Evolutionary conservation across 2,888 invertebrate species (phyloP).

Genomic region (Cynaeus angustus): DNA sequence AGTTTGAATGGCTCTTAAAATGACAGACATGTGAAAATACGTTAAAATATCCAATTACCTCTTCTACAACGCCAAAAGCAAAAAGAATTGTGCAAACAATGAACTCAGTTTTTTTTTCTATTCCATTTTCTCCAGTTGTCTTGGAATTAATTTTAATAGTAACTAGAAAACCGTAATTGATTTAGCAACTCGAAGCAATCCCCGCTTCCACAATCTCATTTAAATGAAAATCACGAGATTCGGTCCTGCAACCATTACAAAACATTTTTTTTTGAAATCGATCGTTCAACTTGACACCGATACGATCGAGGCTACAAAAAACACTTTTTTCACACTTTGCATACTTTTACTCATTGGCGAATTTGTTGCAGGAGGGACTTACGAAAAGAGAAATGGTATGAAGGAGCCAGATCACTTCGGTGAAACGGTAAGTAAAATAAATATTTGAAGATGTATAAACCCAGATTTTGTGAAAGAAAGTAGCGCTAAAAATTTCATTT

Average conservation of each 20-base stretch:
- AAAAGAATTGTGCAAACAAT: no score
- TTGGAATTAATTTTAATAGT: not conserved
- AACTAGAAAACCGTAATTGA: constrained; percentile 27
- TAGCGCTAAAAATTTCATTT: constrained; percentile 11
- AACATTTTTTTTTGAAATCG: constrained; percentile 13
- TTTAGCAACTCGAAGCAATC: not conserved
- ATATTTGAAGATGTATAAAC: constrained; percentile 40
- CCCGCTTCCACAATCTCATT: no score
- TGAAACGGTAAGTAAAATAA: constrained; percentile 80
- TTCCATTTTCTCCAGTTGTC: no score
- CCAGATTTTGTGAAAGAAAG: not conserved
- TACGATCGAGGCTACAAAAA: constrained; percentile 9
- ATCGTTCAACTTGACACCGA: constrained; percentile 18
- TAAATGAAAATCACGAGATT: constrained; percentile 6
- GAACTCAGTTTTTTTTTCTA: no score
- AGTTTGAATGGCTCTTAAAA: no score
- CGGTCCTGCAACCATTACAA: no score
- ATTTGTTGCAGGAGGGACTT: constrained; percentile 80
- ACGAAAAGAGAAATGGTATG: constrained; percentile 87
- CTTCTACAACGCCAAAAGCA: no score
- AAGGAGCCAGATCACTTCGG: constrained; percentile 89
- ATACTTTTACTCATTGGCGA: constrained; percentile 13
- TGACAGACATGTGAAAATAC: no score
- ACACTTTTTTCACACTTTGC: not conserved
- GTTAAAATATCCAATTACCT: no score